A percentile compares a stretch with the other conserved stretches of the same genome.
These are phyloP conservation scores for Carposina sasakii DNA, from an alignment of 1,140 invertebrate species.

Conservation along the genomic window DNA sequence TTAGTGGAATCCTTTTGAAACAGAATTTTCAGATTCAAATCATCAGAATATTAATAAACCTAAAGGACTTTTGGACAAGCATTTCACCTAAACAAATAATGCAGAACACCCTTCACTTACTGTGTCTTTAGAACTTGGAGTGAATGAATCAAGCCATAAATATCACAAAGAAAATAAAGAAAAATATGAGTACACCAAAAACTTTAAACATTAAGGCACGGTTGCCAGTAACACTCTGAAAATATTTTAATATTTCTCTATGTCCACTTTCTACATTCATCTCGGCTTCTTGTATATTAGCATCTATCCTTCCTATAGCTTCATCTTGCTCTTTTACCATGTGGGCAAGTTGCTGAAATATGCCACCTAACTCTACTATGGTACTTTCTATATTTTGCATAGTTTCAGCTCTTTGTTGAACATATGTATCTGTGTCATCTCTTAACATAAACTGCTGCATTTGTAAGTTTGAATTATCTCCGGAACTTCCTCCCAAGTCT, in stretches of 20 bases:
- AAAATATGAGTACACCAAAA: conserved; percentile 98
- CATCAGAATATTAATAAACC: too few species aligned
- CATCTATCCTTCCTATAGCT: conserved; percentile 97
- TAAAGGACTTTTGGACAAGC: too few species aligned
- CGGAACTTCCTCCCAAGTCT: conserved; percentile 72
- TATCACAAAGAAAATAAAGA: conserved; percentile 99
- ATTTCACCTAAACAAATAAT: too few species aligned
- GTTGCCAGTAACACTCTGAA: conserved; percentile 97
- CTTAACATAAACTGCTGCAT: conserved; percentile 80
- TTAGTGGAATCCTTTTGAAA: too few species aligned
- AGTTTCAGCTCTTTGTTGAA: conserved; percentile 94
- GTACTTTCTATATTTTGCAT: conserved; percentile 99
- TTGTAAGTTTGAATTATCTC: conserved; percentile 66
- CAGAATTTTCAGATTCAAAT: too few species aligned
- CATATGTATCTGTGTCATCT: conserved; percentile 91
- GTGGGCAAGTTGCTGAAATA: conserved; percentile 97
- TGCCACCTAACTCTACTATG: conserved; percentile 98
- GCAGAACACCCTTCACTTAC: too few species aligned
- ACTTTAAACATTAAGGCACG: conserved; percentile 99
- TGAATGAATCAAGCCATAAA: conserved; percentile 88
- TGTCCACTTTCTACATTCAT: conserved; percentile 98
- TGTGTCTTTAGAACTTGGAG: too few species aligned
- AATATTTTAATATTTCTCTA: conserved; percentile 97
- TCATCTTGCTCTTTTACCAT: conserved; percentile 99
- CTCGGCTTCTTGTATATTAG: conserved; percentile 96